Percentiles rank a stretch among this genome's conserved stretches.
Conservation (phyloP, 64 coral and sea anemone genomes). For the Trachythela sp. region DNA sequence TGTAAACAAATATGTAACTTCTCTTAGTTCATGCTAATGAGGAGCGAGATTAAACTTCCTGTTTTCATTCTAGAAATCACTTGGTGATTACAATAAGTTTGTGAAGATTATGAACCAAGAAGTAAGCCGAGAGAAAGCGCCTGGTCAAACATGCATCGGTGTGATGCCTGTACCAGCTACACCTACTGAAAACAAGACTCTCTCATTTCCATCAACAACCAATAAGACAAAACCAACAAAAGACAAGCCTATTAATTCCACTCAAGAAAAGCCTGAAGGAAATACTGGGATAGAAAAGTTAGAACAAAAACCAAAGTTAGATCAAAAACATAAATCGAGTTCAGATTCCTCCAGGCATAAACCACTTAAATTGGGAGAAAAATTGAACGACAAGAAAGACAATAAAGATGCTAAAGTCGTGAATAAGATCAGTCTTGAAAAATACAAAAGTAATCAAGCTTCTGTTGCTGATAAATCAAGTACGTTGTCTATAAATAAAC, state of each 20-base stretch:
- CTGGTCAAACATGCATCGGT: neutral
- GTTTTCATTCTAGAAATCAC: neutral
- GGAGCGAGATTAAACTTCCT: neutral
- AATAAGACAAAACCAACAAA: neutral
- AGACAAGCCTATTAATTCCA: neutral
- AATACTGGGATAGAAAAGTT: neutral
- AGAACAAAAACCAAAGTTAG: neutral
- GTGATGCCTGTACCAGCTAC: neutral
- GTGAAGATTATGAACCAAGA: conserved; percentile 3
- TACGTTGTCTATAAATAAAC: neutral
- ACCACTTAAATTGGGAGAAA: neutral
- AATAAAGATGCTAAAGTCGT: neutral
- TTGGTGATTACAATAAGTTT: neutral
- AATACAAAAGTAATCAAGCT: conserved; percentile 6
- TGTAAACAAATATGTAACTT: no score
- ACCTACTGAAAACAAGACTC: neutral
- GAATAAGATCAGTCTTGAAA: neutral
- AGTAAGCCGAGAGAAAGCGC: neutral
- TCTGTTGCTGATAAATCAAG: neutral
- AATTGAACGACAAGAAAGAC: neutral
- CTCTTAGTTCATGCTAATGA: no score
- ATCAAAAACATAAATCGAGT: neutral
- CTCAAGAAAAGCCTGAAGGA: neutral
- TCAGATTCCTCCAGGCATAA: neutral
- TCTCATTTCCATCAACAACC: neutral